These are phyloP conservation scores for Orussus abietinus DNA, from an alignment of 1,140 invertebrate genomes.

Conservation along the genomic window DNA sequence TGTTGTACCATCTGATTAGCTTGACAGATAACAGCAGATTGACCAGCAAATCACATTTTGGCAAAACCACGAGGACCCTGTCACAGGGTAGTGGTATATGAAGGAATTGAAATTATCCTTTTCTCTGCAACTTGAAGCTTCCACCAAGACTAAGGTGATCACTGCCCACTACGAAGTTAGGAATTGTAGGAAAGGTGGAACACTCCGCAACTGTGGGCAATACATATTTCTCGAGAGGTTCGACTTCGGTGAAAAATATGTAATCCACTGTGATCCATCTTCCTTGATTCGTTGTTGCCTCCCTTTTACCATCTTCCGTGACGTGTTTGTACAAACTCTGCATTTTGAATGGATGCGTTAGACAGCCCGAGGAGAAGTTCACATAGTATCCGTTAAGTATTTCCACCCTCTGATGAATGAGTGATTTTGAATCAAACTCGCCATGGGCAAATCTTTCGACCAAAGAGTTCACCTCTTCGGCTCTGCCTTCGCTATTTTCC, in stretches of 20 bases:
- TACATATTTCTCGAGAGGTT: constrained; percentile 59
- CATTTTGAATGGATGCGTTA: constrained; percentile 58
- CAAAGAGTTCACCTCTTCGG: constrained; percentile 3
- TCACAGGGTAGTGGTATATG: no score
- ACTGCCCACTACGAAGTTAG: constrained; percentile 70
- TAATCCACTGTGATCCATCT: constrained; percentile 80
- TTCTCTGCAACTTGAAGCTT: constrained; percentile 52
- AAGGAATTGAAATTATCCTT: no score
- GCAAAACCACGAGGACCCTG: no score
- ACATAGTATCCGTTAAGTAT: constrained; percentile 29
- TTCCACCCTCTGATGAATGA: constrained; percentile 31
- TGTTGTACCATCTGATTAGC: no score
- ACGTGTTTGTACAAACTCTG: constrained; percentile 56
- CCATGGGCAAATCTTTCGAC: constrained; percentile 6
- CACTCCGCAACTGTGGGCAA: constrained; percentile 64
- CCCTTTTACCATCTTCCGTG: constrained; percentile 41
- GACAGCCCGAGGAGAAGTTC: constrained; percentile 49
- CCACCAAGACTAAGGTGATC: constrained; percentile 74
- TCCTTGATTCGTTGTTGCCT: constrained; percentile 71
- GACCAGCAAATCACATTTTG: no score
- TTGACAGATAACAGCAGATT: no score
- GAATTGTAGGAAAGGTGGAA: constrained; percentile 57
- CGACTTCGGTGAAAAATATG: constrained; percentile 67
- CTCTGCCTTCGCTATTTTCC: constrained; percentile 21
- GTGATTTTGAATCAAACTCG: constrained; percentile 21